Conservation (phyloP, 2,113 vertebrate species). For the Pseudolaguvia tuberculata region DNA sequence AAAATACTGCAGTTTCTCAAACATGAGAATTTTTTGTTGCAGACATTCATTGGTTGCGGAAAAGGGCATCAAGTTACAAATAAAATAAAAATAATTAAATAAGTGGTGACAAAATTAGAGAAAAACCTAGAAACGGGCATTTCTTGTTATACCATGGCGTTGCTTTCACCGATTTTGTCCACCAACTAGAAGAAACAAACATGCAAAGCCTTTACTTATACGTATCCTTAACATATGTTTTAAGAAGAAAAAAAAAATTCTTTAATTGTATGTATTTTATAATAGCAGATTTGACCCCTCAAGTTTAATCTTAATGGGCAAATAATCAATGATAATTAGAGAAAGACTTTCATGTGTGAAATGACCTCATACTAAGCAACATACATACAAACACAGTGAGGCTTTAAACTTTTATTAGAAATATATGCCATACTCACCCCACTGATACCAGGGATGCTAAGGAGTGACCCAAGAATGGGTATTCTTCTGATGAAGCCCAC, state of each 20-base stretch:
- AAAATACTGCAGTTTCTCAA: conserved; percentile 32
- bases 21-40: conserved; percentile 24
- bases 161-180: conserved; percentile 94
- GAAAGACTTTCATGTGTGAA: too few species aligned
- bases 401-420: too few species aligned
- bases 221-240: neutral
- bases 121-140: neutral
- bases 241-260: too few species aligned
- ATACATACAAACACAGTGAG: neutral
- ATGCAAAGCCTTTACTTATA: neutral
- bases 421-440: conserved; percentile 74
- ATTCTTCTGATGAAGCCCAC: conserved; percentile 95
- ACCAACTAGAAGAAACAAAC: conserved; percentile 75
- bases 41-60: conserved; percentile 25
- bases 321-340: too few species aligned
- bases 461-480: conserved; percentile 88
- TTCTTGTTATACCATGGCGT: conserved; percentile 91
- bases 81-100: conserved; percentile 32
- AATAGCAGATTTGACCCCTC: neutral
- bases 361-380: neutral
- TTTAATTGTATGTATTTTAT: too few species aligned
- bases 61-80: conserved; percentile 22
- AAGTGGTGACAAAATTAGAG: conserved; percentile 33
- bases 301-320: too few species aligned
- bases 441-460: conserved; percentile 96